Base-by-base conservation (phyloP, 2,888 invertebrate species). In the Calephelis perditalis region DNA sequence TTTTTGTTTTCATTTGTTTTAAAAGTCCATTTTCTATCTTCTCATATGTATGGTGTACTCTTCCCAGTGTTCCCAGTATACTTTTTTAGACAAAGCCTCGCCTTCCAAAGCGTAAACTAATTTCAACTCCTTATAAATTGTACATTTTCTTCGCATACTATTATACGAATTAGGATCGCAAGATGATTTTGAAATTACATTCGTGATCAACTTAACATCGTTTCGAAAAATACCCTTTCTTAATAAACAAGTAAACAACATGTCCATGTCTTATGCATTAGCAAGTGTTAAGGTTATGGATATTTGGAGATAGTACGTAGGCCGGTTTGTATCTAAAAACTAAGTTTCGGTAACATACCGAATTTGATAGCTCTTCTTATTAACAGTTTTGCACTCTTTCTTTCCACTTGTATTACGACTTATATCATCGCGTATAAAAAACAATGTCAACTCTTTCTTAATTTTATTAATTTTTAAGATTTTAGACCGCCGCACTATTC, bases 61-160 rank as follows among this genome's bases (percentile, higher is more conserved):
- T 56, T 64, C 65, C 68, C 68, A 68, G 60, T 66, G 62, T 46
- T 47, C 57, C 68, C 70, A 69, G 10, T 54, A 45, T 40, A 64
- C 37, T 36, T 49, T 45, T 40, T 60, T 52, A 36, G 37, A 55
- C 35, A 55, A 44, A 44, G 44, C 46, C 7, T 47, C 12, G 52
- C 47, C 26, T 45, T 45, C 52, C 37, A 49, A 36, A 44, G 44
- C 11, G 44, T 44, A 44, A 44, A 44, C 44, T 44, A 44, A 44
- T 44, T 44, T 44, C 5, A 44, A 44, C 8, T 9, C 9, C 44
- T 44, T 44, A 44, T 9, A 44, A 44, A 44, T 44, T 5, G 11
- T 11, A 44, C 44, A 44, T 44, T 8, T 44, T 7, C 44, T 9
- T 5, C 8, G 8, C 44, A 44, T 44, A 44, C 44, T 7, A 44